Base-by-base conservation (phyloP, 2,113 vertebrate genomes). In the Hippopotamus amphibius region DNA sequence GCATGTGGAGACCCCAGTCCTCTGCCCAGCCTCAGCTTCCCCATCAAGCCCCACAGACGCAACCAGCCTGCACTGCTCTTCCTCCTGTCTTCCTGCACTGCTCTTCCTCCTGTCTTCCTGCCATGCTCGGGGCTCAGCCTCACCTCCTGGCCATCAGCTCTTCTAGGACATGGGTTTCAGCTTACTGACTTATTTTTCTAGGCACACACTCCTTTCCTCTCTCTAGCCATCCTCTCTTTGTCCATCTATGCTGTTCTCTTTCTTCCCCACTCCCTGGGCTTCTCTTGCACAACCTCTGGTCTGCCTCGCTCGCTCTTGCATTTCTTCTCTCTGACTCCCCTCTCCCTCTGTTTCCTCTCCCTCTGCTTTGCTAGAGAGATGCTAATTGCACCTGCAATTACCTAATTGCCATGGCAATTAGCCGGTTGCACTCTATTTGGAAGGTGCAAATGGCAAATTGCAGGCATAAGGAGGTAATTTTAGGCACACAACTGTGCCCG, bases 401-500 rank as follows among this genome's bases (percentile, higher is more conserved):
- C 89, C 92, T 97, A 97, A 98, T 96, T 95, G 92, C 96, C 86
- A 68, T 97, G 97, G 97, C 93, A 97, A 96, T 98, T 97, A 97
- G 96, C 96, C 98, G 95, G 96, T 96, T 96, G 95, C 83, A 65
- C 83, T 97, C 91, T 92, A 96, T 96, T 97, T 90, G 81, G 69
- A 97, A 98, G 92, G 96, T 96, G 93, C 87, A 95, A 98, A 96
- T 95, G 93, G 96, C 87, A 97, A 97, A 97, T 95, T 96, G 96
- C 83, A 82, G 95, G 76, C 92, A 82, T 59, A n/a, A 81, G 81
- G 89, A 96, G 91, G 79, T 89, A 92, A 97, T 95, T 96, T 88
- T 41, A 59, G 77, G 77, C 46, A 66, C 48, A 93, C 57, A 94
- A 86, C 87, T 90, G 59, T 91, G 93, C 55, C 85, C 41, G 41